Evolutionary conservation across 1,140 invertebrate genomes (phyloP).

Genomic region (Drepana arcuata): DNA sequence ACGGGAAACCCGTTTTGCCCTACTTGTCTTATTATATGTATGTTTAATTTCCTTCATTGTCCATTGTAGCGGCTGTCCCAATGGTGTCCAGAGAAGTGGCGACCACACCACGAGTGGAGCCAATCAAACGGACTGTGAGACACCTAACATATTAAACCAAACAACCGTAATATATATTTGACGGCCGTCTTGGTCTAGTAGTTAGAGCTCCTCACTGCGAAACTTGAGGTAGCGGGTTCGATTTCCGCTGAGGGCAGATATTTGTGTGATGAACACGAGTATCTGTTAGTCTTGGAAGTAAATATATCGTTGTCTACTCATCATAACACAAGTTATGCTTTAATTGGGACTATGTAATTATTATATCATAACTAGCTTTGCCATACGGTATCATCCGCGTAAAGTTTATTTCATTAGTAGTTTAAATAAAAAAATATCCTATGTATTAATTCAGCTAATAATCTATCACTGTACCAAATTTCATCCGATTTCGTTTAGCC

Average conservation of each 20-base stretch:
- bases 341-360: too few species aligned
- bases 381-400: too few species aligned
- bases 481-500: not conserved
- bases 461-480: too few species aligned
- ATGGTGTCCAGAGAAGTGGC: conserved; percentile 37
- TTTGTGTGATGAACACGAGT: not conserved
- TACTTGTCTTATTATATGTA: not conserved
- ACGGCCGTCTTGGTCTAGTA: not conserved
- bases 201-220: not conserved
- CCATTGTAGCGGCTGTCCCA: conserved; percentile 25
- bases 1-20: too few species aligned
- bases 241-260: not conserved
- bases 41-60: not conserved
- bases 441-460: too few species aligned
- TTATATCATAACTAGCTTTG: too few species aligned
- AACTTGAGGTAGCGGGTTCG: not conserved
- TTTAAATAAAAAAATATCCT: too few species aligned
- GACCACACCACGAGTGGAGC: conserved; percentile 17
- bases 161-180: not conserved
- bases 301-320: not conserved
- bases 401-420: too few species aligned
- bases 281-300: not conserved
- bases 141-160: not conserved
- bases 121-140: conserved; percentile 31
- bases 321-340: too few species aligned